phyloP scores from a whole-genome alignment of 2,113 vertebrate genomes.

The Octodon degus region DNA sequence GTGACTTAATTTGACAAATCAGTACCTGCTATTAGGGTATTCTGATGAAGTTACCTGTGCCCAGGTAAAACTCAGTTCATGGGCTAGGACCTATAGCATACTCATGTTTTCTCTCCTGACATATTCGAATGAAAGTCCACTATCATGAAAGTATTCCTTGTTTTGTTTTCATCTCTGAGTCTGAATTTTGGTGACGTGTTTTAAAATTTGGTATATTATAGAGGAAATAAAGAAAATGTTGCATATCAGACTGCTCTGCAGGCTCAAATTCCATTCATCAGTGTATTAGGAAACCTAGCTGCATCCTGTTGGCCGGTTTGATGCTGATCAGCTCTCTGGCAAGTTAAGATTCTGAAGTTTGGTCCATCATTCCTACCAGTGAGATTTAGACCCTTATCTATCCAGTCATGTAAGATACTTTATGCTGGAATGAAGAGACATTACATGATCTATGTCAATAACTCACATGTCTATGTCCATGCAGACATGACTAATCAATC shows the following conservation, averaged over 20 bases:
- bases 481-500: conserved; percentile 65
- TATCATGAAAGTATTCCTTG: background rate
- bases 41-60: background rate
- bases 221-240: background rate
- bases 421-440: conserved; percentile 38
- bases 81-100: background rate
- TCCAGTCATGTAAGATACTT: conserved; percentile 19
- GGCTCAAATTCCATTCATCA: background rate
- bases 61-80: background rate
- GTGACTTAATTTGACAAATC: background rate
- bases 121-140: background rate
- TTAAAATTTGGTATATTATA: background rate
- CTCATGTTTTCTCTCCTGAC: background rate
- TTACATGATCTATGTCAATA: conserved; percentile 43
- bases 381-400: background rate
- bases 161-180: background rate
- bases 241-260: background rate
- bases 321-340: background rate
- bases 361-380: background rate
- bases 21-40: background rate
- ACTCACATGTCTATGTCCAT: conserved; percentile 34
- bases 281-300: background rate
- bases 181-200: background rate
- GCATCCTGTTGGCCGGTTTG: background rate
- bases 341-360: conserved; percentile 13